Base-by-base conservation (phyloP, 1,140 invertebrate genomes). In the Belonocnema kinseyi region DNA sequence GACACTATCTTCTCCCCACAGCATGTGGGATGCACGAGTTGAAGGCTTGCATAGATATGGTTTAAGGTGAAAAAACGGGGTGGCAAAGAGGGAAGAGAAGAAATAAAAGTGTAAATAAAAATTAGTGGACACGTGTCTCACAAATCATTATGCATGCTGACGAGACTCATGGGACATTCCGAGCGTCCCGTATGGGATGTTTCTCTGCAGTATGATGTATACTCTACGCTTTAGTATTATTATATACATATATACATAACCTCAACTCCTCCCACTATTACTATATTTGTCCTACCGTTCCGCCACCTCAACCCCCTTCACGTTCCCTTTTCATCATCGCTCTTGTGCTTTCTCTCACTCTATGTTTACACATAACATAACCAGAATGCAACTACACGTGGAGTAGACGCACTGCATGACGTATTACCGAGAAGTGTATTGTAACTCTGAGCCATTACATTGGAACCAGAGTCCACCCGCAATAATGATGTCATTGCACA, bases 401-500 rank as follows among this genome's bases (percentile, higher is more conserved):
- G 79, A 83, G 73, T 80, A 86, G 89, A 90, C 88, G 80, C 81
- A 81, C 76, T 75, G 81, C 80, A 82, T 89, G 85, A 89, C 83
- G 84, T 84, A 90, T 88, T 85, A 82, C 86, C 77, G 46, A 66
- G 79, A 78, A 83, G 83, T 85, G 85, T 85, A 90, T 86, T 85
- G 85, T 88, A 86, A 85, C 84, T 61, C 77, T 81, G 73, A 76
- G 72, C 75, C 81, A 83, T 88, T 87, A 84, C 85, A 86, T 75
- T 81, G 21, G 79, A 81, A 86, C 81, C 84, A 83, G 72, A 75
- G 81, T 71, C 80, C 77, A 83, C 77, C 84, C 81, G 84, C 86
- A 87, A 88, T 89, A 90, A 86, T 89, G 84, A 85, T 86, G 88
- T 90, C 88, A 89, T 85, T 74, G 81, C 81, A 82, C 83, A 83